Evolutionary conservation across 2,888 invertebrate species (phyloP).

Genomic region (Himalopsyche japonica): DNA sequence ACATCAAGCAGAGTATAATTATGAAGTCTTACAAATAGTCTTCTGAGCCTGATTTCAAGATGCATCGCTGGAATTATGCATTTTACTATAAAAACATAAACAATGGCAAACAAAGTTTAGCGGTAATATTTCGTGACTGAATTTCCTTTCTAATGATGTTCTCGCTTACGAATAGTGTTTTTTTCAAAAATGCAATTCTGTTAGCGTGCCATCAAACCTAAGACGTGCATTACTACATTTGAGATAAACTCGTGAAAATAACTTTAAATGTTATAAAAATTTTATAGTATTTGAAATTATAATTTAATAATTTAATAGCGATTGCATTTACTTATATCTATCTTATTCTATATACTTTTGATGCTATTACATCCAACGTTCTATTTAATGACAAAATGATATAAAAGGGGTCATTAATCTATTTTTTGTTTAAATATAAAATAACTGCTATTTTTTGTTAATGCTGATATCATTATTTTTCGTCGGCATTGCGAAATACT

Average conservation of each 20-base stretch:
- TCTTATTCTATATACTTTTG: background rate
- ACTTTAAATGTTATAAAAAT: background rate
- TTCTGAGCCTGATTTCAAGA: background rate
- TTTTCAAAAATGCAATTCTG: background rate
- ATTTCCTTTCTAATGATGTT: background rate
- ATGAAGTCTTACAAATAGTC: background rate
- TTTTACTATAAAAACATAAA: background rate
- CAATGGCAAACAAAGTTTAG: background rate
- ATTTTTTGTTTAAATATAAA: too few relatives aligned
- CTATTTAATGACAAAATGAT: background rate
- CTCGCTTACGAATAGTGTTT: background rate
- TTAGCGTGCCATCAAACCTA: background rate
- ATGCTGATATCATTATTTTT: too few relatives aligned
- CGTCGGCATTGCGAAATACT: too few relatives aligned
- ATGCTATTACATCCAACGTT: background rate
- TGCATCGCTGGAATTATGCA: background rate
- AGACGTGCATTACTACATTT: background rate
- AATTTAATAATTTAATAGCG: background rate
- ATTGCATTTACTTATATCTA: background rate
- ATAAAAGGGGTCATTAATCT: background rate
- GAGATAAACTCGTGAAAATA: background rate
- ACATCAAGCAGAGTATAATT: background rate
- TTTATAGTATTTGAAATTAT: background rate
- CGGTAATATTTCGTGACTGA: background rate
- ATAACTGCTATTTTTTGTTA: too few relatives aligned